Conservation (phyloP, 1,140 invertebrate species). For the Drosophila truncata region DNA sequence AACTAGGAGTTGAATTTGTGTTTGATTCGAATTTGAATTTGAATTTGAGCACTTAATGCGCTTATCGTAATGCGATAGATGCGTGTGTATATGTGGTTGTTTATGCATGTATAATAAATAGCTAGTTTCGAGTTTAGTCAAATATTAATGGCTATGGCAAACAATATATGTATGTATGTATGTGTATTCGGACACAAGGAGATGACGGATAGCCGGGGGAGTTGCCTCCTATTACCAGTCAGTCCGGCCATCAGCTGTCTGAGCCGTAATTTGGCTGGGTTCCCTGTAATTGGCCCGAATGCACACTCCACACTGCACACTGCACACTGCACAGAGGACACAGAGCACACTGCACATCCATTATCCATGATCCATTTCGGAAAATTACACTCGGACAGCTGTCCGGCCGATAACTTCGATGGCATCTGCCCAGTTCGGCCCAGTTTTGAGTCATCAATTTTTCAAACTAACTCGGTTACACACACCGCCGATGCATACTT, state of each 20-base stretch:
- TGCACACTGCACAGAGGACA: constrained; percentile 24
- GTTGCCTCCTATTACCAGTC: constrained; percentile 32
- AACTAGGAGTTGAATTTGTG: constrained; percentile 35
- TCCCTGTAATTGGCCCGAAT: constrained; percentile 58
- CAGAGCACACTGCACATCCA: constrained; percentile 32
- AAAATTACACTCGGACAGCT: constrained; percentile 68
- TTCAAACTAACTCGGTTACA: constrained; percentile 30
- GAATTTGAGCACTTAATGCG: constrained; percentile 68
- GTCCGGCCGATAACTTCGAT: constrained; percentile 30
- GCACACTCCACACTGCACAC: constrained; percentile 8
- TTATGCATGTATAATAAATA: constrained; percentile 69
- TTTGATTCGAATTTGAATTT: constrained; percentile 48
- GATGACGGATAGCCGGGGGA: constrained; percentile 23
- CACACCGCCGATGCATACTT: constrained; percentile 20
- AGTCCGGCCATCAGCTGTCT: constrained; percentile 59
- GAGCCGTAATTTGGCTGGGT: constrained; percentile 52
- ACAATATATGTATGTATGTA: constrained; percentile 21
- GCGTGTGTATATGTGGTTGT: constrained; percentile 50
- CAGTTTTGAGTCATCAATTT: constrained; percentile 29
- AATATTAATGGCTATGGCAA: constrained; percentile 74
- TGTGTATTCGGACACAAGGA: constrained; percentile 32
- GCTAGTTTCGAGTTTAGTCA: constrained; percentile 76
- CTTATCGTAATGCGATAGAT: constrained; percentile 62
- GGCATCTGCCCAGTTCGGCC: constrained; percentile 29
- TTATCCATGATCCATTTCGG: constrained; percentile 74